Base-by-base conservation (phyloP, 2,888 invertebrate genomes). In the Trichopoda pennipes region DNA sequence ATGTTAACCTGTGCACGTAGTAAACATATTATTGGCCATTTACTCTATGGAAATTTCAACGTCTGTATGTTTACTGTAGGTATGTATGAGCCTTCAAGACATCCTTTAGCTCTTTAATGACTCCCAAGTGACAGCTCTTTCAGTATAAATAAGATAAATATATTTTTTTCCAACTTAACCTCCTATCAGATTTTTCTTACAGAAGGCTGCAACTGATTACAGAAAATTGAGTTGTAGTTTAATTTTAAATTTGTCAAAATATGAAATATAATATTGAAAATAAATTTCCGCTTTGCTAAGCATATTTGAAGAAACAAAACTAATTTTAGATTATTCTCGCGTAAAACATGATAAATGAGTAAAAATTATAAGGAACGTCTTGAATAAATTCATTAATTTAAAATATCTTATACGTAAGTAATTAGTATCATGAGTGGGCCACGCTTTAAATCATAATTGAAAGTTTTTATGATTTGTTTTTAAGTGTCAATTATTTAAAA, bases 91-190 rank as follows among this genome's bases (percentile, higher is more conserved):
- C 1, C 38, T 38, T 38, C 28, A 38, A 19, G 38, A 38, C 38
- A 66, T 69, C 58, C 70, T 82, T 79, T 56, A 64, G 72, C 53
- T 49, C 49, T 58, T 79, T 82, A 82, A 82, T 76, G 79, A 76
- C 61, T 82, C 82, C 82, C 82, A 35, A 79, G 82, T 82, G 82
- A 79, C 79, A 79, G 79, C 51, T 68, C 58, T 63, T 35, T 35
- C 28, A 58, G 32, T 21, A 47, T 3, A 8, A 49, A 16, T 56
- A 12, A 61, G 42, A 51, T 53, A 61, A 63, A 64, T 70, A 49
- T 16, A 63, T 32, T 61, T 56, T 28, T n/a, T 51, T 14, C 49
- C 8, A 69, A 64, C 49, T 56, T 28, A 8, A 38, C 21, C 58
- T 78, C 49, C 58, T 64, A 61, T 35, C 53, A 61, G n/a, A n/a